These are phyloP conservation scores for Numida meleagris DNA, from an alignment of 2,113 vertebrate genomes.

Conservation along the genomic window DNA sequence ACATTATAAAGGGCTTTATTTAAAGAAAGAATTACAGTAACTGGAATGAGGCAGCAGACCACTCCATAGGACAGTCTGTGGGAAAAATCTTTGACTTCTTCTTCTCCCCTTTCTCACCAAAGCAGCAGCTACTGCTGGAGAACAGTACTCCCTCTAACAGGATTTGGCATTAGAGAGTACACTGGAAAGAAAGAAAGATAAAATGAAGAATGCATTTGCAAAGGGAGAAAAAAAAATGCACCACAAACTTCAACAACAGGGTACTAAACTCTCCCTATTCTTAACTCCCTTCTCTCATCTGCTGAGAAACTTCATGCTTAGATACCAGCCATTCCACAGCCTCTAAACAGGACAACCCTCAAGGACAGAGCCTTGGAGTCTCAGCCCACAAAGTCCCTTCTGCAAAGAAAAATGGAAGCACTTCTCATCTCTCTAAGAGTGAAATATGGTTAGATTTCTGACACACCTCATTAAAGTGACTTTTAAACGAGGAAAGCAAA, in stretches of 20 bases:
- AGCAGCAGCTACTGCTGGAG: not conserved
- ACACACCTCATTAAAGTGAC: not conserved
- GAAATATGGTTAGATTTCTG: not conserved
- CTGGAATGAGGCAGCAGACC: not conserved
- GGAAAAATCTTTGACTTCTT: not conserved
- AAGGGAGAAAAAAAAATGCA: not conserved
- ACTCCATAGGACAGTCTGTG: not conserved
- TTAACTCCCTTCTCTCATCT: not conserved
- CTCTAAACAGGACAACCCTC: not conserved
- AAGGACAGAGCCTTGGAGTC: not conserved
- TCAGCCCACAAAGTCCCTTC: not conserved
- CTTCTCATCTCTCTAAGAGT: not conserved
- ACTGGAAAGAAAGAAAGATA: conserved; percentile 61
- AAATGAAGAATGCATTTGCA: not conserved
- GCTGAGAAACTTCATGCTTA: not conserved
- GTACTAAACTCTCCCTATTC: not conserved
- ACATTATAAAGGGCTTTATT: conserved; percentile 66
- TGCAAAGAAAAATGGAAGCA: not conserved
- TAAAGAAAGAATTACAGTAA: conserved; percentile 7
- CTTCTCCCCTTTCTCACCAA: not conserved
- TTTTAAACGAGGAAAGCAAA: not conserved
- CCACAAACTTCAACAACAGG: not conserved
- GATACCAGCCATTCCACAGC: rapidly evolving
- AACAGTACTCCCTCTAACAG: not conserved
- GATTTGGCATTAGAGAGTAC: conserved; percentile 22